Evolutionary conservation across 1,140 invertebrate genomes (phyloP).

Genomic region (Trachymyrmex cornetzi): DNA sequence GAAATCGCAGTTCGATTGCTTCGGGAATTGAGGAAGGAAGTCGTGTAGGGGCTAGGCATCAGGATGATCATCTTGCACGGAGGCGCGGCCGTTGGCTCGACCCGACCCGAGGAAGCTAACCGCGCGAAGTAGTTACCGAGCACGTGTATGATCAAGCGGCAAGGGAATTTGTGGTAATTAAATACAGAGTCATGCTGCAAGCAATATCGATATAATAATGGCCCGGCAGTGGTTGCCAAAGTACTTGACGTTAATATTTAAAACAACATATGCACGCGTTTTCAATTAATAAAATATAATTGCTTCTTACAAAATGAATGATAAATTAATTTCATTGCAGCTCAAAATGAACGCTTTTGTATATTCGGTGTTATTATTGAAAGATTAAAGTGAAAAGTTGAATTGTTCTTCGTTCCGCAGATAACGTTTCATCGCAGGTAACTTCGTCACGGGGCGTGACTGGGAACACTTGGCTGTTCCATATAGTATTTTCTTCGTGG

Average conservation of each 20-base stretch:
- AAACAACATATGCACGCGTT: background rate
- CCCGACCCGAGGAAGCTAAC: constrained; percentile 63
- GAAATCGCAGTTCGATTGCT: constrained; percentile 77
- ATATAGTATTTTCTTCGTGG: constrained; percentile 68
- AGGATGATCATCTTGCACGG: constrained; percentile 71
- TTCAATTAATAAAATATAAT: background rate
- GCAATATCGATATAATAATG: constrained; percentile 18
- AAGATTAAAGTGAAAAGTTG: background rate
- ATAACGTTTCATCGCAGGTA: constrained; percentile 33
- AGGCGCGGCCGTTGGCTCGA: constrained; percentile 69
- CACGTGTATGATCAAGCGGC: constrained; percentile 64
- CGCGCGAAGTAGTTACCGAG: constrained; percentile 41
- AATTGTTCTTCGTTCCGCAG: background rate
- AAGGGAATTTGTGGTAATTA: constrained; percentile 47
- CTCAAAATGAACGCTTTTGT: background rate
- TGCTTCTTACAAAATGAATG: background rate
- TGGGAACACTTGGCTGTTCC: constrained; percentile 69
- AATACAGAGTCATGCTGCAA: constrained; percentile 16
- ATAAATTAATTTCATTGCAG: background rate
- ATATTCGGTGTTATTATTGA: background rate
- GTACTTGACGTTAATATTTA: background rate
- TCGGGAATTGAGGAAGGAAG: constrained; percentile 78
- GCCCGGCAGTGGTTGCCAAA: constrained; percentile 11
- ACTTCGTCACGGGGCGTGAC: constrained; percentile 72
- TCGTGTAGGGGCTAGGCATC: constrained; percentile 64